Evolutionary conservation across 2,888 invertebrate species (phyloP).

Genomic region (Phragmatobia fuliginosa): DNA sequence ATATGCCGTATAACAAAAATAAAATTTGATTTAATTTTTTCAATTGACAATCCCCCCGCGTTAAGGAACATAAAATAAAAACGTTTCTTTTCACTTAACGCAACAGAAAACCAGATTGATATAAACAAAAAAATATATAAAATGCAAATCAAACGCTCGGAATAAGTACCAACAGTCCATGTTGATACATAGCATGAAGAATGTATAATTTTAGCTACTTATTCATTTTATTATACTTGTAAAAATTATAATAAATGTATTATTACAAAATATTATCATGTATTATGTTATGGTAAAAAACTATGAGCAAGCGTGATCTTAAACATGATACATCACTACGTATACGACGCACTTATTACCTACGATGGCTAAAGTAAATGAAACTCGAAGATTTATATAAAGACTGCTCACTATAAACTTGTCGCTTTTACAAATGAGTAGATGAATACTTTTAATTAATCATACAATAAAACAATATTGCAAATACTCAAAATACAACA

Average conservation of each 20-base stretch:
- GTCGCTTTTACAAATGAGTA: background rate
- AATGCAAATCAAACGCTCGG: constrained; percentile 8
- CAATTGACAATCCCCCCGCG: background rate
- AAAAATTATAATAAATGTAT: constrained; percentile 18
- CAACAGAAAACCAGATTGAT: background rate
- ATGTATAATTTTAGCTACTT: constrained; percentile 20
- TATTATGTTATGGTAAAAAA: constrained; percentile 3
- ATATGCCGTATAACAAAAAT: constrained; percentile 1
- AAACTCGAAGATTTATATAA: background rate
- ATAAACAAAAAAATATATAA: background rate
- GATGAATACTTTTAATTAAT: background rate
- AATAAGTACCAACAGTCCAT: background rate
- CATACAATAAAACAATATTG: background rate
- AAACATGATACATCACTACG: background rate
- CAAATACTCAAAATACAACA: background rate
- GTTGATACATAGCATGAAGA: constrained; percentile 3
- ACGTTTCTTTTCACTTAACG: background rate
- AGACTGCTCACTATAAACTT: background rate
- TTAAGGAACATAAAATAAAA: background rate
- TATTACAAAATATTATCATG: constrained; percentile 14
- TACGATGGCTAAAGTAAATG: background rate
- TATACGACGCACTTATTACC: background rate
- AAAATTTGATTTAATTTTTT: background rate
- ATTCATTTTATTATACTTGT: constrained; percentile 2
- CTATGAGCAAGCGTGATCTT: background rate